A percentile compares a stretch with the other conserved stretches of the same genome.
Evolutionary conservation across 2,797 vertebrate genomes (phyloP).

Genomic region (Staurois parvus): DNA sequence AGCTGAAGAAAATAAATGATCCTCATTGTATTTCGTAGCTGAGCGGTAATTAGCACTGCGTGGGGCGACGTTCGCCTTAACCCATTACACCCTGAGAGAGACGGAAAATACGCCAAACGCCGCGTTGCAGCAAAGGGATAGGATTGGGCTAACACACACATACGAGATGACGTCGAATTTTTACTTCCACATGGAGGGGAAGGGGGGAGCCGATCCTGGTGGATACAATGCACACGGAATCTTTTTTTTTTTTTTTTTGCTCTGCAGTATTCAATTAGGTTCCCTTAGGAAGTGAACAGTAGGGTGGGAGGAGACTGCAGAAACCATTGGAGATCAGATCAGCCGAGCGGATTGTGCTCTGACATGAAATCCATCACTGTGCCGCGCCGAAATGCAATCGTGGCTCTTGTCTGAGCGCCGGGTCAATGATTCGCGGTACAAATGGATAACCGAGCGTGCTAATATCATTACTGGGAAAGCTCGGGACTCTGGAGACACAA

Average conservation of each 20-base stretch:
- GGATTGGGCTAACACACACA: not conserved
- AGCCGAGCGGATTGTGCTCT: constrained; percentile 73
- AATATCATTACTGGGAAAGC: constrained; percentile 40
- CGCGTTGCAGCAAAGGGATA: not conserved
- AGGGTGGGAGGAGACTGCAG: constrained; percentile 35
- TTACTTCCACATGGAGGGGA: not conserved
- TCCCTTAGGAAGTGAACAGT: constrained; percentile 60
- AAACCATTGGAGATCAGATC: constrained; percentile 52
- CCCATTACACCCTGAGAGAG: not conserved
- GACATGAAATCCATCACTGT: constrained; percentile 71
- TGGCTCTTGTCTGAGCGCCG: constrained; percentile 6
- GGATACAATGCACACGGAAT: not conserved
- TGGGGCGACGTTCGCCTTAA: not conserved
- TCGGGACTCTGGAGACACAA: not conserved
- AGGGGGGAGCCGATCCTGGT: not conserved
- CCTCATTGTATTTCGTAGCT: constrained; percentile 33
- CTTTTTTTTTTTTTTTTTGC: not conserved
- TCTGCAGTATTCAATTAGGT: constrained; percentile 67
- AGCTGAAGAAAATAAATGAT: constrained; percentile 43
- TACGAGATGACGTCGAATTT: not conserved
- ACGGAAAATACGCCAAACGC: not conserved
- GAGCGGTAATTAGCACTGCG: constrained; percentile 43
- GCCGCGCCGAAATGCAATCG: not conserved
- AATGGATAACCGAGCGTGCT: constrained; percentile 47
- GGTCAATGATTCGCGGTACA: constrained; percentile 25